A percentile compares a stretch with the other conserved stretches of the same genome.
Conservation (phyloP, 2,797 vertebrate genomes). For the Cryptoblepharus egeriae region DNA sequence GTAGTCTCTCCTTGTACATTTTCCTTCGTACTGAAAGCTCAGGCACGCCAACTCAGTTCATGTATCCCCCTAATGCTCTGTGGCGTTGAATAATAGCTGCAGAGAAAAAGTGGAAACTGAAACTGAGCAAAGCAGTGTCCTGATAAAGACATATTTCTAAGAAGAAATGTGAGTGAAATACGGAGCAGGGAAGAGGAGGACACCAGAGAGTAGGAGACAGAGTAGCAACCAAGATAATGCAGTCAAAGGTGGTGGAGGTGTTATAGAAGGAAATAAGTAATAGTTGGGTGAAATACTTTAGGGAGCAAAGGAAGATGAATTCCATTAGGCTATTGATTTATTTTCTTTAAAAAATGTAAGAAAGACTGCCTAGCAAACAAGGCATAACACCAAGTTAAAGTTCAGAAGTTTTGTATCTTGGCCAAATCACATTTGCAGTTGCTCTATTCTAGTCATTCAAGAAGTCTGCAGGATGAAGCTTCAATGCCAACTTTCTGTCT, state of each 20-base stretch:
- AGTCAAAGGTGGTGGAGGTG: accelerated
- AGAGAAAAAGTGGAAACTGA: background rate
- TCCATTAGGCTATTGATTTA: conserved; percentile 2
- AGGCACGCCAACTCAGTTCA: background rate
- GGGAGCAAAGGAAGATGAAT: conserved; percentile 22
- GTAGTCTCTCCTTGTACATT: background rate
- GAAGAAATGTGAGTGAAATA: background rate
- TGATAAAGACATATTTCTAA: background rate
- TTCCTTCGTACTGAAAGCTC: background rate
- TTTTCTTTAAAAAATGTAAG: conserved; percentile 14
- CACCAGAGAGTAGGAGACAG: background rate
- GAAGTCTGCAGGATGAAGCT: background rate
- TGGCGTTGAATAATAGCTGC: conserved; percentile 21
- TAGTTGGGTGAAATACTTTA: background rate
- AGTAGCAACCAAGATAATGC: background rate
- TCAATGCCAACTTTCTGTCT: background rate
- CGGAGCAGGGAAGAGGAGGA: background rate
- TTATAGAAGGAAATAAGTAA: background rate
- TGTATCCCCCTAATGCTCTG: conserved; percentile 15
- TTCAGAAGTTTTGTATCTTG: background rate
- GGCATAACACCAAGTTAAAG: background rate
- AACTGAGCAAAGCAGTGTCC: background rate
- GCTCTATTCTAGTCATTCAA: too few species aligned
- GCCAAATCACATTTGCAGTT: background rate
- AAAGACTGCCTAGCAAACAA: background rate